These are phyloP conservation scores for Maniola jurtina DNA, from an alignment of 1,140 invertebrate species.

Conservation along the genomic window DNA sequence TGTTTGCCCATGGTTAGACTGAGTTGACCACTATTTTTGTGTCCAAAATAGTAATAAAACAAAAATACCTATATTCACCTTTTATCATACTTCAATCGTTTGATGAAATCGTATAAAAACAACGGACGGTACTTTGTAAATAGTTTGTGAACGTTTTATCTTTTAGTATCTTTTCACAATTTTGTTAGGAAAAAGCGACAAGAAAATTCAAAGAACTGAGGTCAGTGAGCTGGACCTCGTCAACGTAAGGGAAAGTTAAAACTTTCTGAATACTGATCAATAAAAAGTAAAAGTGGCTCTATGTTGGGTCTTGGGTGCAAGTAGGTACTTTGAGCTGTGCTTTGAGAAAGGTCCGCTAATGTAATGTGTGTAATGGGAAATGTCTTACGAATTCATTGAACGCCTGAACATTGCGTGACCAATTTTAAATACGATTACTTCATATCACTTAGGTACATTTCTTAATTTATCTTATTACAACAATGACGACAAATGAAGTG, in stretches of 20 bases:
- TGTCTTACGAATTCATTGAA: slow-evolving; percentile 41
- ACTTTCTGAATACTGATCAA: slow-evolving; percentile 71
- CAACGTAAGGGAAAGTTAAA: slow-evolving; percentile 55
- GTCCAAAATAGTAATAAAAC: too few relatives aligned
- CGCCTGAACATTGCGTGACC: slow-evolving; percentile 33
- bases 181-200: neutral
- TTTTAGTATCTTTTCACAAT: neutral
- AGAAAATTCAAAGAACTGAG: slow-evolving; percentile 27
- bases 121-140: neutral
- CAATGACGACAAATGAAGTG: too few relatives aligned
- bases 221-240: slow-evolving; percentile 35
- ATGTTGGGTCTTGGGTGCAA: slow-evolving; percentile 26
- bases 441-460: slow-evolving; percentile 19
- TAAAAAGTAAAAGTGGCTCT: slow-evolving; percentile 68
- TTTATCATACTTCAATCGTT: too few relatives aligned
- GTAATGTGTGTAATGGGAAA: slow-evolving; percentile 51
- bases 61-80: too few relatives aligned
- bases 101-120: neutral
- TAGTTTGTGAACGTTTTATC: neutral
- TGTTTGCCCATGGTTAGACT: too few relatives aligned
- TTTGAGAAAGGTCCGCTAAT: slow-evolving; percentile 44
- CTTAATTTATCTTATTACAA: neutral
- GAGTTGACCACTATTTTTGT: too few relatives aligned
- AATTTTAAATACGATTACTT: slow-evolving; percentile 44
- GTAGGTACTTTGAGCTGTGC: slow-evolving; percentile 40